Evolutionary conservation across 2,888 invertebrate genomes (phyloP).

Genomic region (Azorinus chamasolen): DNA sequence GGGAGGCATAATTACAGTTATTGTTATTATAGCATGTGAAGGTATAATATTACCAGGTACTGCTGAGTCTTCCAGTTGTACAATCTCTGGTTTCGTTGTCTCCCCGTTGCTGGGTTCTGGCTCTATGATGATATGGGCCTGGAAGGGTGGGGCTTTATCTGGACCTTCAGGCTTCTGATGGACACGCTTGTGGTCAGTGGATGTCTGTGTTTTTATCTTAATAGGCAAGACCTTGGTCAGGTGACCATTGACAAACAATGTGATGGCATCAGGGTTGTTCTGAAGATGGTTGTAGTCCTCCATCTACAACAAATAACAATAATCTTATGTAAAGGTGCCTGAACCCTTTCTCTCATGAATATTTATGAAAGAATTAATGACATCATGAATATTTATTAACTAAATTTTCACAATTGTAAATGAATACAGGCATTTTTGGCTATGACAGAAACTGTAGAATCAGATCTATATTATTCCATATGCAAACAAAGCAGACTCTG

Average conservation of each 20-base stretch:
- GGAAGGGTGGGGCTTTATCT: constrained; percentile 38
- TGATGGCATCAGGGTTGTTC: constrained; percentile 33
- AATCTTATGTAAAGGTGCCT: no score
- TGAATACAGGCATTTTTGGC: no score
- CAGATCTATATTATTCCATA: no score
- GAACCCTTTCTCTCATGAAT: no score
- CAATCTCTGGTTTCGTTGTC: constrained; percentile 21
- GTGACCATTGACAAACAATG: constrained; percentile 51
- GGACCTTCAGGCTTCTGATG: not conserved
- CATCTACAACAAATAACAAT: not conserved
- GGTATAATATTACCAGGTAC: not conserved
- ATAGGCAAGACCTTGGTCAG: constrained; percentile 47
- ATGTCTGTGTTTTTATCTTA: not conserved
- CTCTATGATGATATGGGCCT: constrained; percentile 26
- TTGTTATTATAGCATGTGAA: no score
- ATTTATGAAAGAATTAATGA: no score
- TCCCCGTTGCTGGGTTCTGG: constrained; percentile 5
- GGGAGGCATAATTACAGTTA: no score
- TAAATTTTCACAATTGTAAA: no score
- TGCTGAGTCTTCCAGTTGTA: not conserved
- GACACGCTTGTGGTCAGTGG: no score
- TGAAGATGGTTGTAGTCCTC: not conserved
- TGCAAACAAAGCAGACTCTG: no score
- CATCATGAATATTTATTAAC: no score
- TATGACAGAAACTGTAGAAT: no score